Evolutionary conservation across 2,888 invertebrate genomes (phyloP).

Genomic region (Chrysomela aeneicollis): DNA sequence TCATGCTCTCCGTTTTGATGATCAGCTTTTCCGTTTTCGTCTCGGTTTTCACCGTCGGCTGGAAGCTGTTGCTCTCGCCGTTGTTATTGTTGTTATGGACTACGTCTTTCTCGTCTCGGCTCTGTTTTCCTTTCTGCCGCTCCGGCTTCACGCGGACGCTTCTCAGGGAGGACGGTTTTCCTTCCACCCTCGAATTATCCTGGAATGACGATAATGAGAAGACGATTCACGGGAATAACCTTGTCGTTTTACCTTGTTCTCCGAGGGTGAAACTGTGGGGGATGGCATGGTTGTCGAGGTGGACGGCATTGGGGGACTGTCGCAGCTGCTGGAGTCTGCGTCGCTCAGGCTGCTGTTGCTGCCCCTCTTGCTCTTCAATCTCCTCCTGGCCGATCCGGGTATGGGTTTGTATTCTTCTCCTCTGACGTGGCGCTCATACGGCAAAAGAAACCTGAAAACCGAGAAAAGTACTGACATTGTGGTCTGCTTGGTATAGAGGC

Average conservation of each 20-base stretch:
- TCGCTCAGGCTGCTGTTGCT: conserved; percentile 52
- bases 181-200: conserved; percentile 54
- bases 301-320: conserved; percentile 53
- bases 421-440: conserved; percentile 70
- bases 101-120: conserved; percentile 41
- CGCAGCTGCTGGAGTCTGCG: conserved; percentile 53
- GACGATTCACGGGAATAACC: background rate
- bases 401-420: conserved; percentile 63
- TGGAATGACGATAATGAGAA: conserved; percentile 26
- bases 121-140: conserved; percentile 56
- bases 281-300: conserved; percentile 40
- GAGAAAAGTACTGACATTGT: background rate
- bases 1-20: conserved; percentile 38
- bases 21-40: conserved; percentile 37
- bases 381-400: conserved; percentile 57
- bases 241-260: conserved; percentile 48
- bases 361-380: conserved; percentile 58
- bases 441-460: conserved; percentile 69
- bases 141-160: conserved; percentile 75
- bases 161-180: conserved; percentile 66
- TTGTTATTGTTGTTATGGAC: conserved; percentile 39
- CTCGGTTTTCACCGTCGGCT: conserved; percentile 39
- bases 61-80: conserved; percentile 34
- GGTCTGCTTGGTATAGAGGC: too few species aligned
- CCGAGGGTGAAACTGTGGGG: conserved; percentile 42